Evolutionary conservation across 2,113 vertebrate species (phyloP).

Genomic region (Brachyistius frenatus): DNA sequence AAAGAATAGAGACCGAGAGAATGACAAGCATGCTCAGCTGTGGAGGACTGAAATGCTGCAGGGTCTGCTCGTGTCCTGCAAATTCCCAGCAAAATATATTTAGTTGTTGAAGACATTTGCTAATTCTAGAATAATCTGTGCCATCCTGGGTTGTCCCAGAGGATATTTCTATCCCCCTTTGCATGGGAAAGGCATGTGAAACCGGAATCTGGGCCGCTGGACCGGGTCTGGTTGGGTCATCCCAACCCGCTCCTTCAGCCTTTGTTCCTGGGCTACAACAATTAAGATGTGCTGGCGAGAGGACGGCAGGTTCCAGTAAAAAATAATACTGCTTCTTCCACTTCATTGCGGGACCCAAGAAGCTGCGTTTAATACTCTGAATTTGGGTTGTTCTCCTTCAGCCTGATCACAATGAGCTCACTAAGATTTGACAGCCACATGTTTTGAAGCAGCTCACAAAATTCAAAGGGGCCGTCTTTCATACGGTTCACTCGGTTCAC

Average conservation of each 20-base stretch:
- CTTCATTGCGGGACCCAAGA: slow-evolving; percentile 57
- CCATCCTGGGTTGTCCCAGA: slow-evolving; percentile 64
- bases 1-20: slow-evolving; percentile 47
- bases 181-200: slow-evolving; percentile 79
- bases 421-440: slow-evolving; percentile 42
- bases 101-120: slow-evolving; percentile 79
- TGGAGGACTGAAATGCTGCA: slow-evolving; percentile 49
- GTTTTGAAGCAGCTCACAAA: slow-evolving; percentile 59
- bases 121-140: slow-evolving; percentile 83
- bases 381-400: slow-evolving; percentile 28
- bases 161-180: slow-evolving; percentile 79
- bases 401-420: slow-evolving; percentile 36
- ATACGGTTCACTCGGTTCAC: slow-evolving; percentile 51
- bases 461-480: slow-evolving; percentile 33
- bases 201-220: slow-evolving; percentile 64
- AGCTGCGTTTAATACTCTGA: slow-evolving; percentile 46
- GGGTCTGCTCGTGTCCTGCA: slow-evolving; percentile 24
- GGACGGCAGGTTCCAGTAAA: slow-evolving; percentile 56
- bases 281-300: slow-evolving; percentile 58
- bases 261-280: slow-evolving; percentile 48
- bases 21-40: slow-evolving; percentile 76
- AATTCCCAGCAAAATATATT: slow-evolving; percentile 69
- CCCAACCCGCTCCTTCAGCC: slow-evolving; percentile 22
- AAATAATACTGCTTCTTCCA: slow-evolving; percentile 65
- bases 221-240: slow-evolving; percentile 56